phyloP scores from a whole-genome alignment of 2,888 invertebrate genomes.

The Lasioglossum villosulum region DNA sequence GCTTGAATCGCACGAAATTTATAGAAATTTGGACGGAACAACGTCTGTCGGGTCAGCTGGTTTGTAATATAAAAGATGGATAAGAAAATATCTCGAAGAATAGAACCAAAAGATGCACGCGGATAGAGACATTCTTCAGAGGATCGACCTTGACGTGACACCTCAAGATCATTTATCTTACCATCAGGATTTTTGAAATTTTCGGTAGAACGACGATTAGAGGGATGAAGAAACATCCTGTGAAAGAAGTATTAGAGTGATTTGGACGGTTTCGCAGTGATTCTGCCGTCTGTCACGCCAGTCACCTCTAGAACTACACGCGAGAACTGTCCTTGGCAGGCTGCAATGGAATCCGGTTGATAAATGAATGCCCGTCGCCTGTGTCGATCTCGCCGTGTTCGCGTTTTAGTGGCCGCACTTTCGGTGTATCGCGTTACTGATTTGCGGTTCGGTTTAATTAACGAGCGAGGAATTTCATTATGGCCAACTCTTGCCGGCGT shows the following conservation, averaged over 20 bases:
- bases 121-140: no score
- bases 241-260: neutral
- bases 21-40: no score
- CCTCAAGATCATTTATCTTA: no score
- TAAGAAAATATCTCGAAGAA: no score
- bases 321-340: conserved; percentile 46
- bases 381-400: conserved; percentile 25
- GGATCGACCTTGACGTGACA: no score
- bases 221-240: neutral
- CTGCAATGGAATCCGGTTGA: conserved; percentile 67
- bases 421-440: conserved; percentile 64
- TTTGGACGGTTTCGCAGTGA: conserved; percentile 34
- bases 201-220: neutral
- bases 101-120: no score
- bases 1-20: no score
- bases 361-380: conserved; percentile 54
- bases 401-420: conserved; percentile 46
- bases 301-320: conserved; percentile 51
- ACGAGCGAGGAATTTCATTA: conserved; percentile 70
- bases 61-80: no score
- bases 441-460: conserved; percentile 69
- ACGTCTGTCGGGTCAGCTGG: no score
- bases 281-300: conserved; percentile 31
- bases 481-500: conserved; percentile 35
- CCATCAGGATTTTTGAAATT: neutral